A percentile compares a stretch with the other conserved stretches of the same genome.
Evolutionary conservation across 2,113 vertebrate genomes (phyloP).

Genomic region (Callipepla squamata): DNA sequence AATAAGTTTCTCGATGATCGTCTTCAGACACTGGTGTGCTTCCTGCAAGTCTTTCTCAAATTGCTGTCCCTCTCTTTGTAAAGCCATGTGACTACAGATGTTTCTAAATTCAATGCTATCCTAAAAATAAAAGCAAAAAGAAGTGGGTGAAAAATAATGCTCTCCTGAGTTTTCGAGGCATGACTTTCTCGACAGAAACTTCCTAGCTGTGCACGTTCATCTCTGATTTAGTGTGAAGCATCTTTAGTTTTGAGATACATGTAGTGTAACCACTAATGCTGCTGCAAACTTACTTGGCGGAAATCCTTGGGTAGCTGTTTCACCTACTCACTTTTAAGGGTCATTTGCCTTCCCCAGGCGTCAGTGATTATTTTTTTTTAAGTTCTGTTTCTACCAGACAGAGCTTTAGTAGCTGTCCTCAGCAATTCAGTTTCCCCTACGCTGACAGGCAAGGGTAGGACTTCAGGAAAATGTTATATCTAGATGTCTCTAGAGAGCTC

Average conservation of each 20-base stretch:
- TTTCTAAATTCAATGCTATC: slow-evolving; percentile 74
- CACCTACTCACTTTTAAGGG: background rate
- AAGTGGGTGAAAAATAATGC: background rate
- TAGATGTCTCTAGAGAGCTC: background rate
- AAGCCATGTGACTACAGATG: slow-evolving; percentile 63
- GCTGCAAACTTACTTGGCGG: background rate
- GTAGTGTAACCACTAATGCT: background rate
- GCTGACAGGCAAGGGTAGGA: background rate
- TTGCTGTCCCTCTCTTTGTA: slow-evolving; percentile 57
- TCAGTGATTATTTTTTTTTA: background rate
- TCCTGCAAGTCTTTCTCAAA: slow-evolving; percentile 69
- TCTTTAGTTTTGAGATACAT: background rate
- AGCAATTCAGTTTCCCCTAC: background rate
- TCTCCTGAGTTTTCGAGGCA: background rate
- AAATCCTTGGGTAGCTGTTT: background rate
- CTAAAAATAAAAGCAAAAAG: slow-evolving; percentile 56
- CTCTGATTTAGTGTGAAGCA: background rate
- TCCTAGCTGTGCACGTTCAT: background rate
- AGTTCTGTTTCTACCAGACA: background rate
- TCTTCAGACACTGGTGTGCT: slow-evolving; percentile 67
- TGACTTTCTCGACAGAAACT: slow-evolving; percentile 4
- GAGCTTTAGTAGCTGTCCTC: background rate
- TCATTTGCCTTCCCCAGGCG: background rate
- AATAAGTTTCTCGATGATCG: slow-evolving; percentile 64
- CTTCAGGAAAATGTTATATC: background rate